Conservation (phyloP, 2,113 vertebrate genomes). For the Cottus gobio region DNA sequence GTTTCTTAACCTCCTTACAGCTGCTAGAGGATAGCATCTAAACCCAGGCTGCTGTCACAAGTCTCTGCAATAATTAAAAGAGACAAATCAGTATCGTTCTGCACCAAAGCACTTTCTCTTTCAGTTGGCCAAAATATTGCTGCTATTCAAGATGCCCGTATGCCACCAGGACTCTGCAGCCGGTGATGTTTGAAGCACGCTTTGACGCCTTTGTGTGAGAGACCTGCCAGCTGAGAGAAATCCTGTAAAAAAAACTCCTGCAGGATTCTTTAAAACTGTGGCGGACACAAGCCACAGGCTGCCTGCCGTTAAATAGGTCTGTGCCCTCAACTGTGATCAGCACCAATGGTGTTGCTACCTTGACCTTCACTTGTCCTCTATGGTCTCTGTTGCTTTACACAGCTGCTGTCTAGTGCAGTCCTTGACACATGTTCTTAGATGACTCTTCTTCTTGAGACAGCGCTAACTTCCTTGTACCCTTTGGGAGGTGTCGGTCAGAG, state of each 20-base stretch:
- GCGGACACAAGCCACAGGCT: not conserved
- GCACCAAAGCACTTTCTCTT: not conserved
- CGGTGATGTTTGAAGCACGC: not conserved
- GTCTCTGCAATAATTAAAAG: not conserved
- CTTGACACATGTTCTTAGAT: not conserved
- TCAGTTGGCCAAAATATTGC: not conserved
- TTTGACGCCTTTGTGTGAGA: not conserved
- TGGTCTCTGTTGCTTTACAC: too few species aligned
- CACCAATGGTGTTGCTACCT: not conserved
- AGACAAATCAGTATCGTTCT: not conserved
- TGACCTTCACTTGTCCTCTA: slow-evolving; percentile 1
- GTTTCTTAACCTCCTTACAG: not conserved
- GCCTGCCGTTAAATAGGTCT: not conserved
- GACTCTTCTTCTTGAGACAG: not conserved
- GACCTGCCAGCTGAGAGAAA: not conserved
- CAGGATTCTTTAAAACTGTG: not conserved
- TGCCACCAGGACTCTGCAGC: not conserved
- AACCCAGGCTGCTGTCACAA: not conserved
- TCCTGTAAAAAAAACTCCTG: too few species aligned
- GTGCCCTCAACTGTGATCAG: not conserved
- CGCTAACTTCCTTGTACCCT: not conserved
- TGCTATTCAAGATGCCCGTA: not conserved
- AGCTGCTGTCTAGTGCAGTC: not conserved
- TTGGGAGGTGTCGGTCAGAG: not conserved
- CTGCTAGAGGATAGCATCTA: not conserved